Conservation (phyloP, 1,140 invertebrate species). For the Anthonomus grandis region DNA sequence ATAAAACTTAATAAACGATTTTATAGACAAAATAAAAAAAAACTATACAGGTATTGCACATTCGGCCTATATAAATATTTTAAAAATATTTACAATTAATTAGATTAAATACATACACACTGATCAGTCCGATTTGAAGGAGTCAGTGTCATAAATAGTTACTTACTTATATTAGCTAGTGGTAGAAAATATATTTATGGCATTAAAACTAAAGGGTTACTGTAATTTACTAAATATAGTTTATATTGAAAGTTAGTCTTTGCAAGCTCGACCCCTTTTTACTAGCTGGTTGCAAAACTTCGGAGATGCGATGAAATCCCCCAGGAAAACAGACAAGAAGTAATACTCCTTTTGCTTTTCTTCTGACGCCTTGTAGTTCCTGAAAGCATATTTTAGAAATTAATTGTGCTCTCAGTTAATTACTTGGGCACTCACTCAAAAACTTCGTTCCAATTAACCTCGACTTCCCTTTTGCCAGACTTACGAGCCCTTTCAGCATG, state of each 20-base stretch:
- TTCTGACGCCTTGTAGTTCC: conserved; percentile 70
- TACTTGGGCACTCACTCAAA: conserved; percentile 56
- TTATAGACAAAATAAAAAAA: no score
- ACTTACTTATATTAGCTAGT: no score
- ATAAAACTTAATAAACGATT: no score
- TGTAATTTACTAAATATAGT: no score
- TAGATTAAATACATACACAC: no score
- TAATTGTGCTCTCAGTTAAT: not conserved
- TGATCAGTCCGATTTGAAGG: no score
- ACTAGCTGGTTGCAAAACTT: conserved; percentile 72
- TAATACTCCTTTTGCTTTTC: conserved; percentile 74
- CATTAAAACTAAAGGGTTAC: no score
- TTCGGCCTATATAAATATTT: no score
- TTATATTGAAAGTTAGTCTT: conserved; percentile 37
- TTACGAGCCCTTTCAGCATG: conserved; percentile 56
- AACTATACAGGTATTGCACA: no score
- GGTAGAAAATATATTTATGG: no score
- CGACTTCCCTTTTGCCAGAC: conserved; percentile 43
- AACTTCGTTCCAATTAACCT: conserved; percentile 60
- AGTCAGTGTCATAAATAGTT: no score
- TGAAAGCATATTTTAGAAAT: conserved; percentile 51
- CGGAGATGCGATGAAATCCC: conserved; percentile 74
- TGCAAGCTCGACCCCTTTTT: conserved; percentile 60
- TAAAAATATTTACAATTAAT: no score
- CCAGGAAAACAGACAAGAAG: conserved; percentile 76